Percentiles rank a stretch among this genome's conserved stretches.
Conservation (phyloP, 1,140 invertebrate species). For the Diorhabda sublineata region DNA sequence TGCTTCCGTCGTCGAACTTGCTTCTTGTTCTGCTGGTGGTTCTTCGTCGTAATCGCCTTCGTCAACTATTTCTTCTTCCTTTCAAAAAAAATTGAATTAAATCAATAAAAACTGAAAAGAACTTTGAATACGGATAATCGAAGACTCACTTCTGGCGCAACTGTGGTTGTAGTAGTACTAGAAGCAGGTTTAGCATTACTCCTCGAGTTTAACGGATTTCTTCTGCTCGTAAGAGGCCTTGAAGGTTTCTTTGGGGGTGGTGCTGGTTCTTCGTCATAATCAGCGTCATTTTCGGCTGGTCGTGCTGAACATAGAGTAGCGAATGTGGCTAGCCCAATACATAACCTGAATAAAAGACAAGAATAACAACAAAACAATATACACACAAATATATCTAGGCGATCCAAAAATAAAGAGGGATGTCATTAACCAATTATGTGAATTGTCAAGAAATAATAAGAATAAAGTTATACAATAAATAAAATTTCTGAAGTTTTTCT, state of each 20-base stretch:
- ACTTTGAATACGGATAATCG: background rate
- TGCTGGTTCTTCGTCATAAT: slow-evolving; percentile 40
- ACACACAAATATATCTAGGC: too few species aligned
- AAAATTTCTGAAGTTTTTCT: too few species aligned
- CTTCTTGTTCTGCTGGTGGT: slow-evolving; percentile 33
- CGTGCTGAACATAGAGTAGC: slow-evolving; percentile 34
- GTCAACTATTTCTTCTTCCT: slow-evolving; percentile 46
- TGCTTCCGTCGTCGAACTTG: slow-evolving; percentile 60
- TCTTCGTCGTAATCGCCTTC: slow-evolving; percentile 49
- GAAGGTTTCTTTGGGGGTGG: slow-evolving; percentile 38
- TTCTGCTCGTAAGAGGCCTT: slow-evolving; percentile 35
- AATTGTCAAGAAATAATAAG: too few species aligned
- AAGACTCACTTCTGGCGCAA: slow-evolving; percentile 25
- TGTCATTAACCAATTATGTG: too few species aligned
- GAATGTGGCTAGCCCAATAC: slow-evolving; percentile 36
- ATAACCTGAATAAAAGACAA: slow-evolving; percentile 26
- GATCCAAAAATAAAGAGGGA: too few species aligned
- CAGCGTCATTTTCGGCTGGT: slow-evolving; percentile 41
- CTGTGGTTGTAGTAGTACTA: slow-evolving; percentile 34
- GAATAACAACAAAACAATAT: too few species aligned
- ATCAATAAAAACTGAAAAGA: background rate
- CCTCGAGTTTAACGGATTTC: slow-evolving; percentile 37
- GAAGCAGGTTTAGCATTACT: slow-evolving; percentile 32
- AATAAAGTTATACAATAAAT: too few species aligned
- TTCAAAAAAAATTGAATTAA: slow-evolving; percentile 6